A percentile compares a stretch with the other conserved stretches of the same genome.
phyloP scores from a whole-genome alignment of 2,888 invertebrate genomes.

The Fragum sueziense region DNA sequence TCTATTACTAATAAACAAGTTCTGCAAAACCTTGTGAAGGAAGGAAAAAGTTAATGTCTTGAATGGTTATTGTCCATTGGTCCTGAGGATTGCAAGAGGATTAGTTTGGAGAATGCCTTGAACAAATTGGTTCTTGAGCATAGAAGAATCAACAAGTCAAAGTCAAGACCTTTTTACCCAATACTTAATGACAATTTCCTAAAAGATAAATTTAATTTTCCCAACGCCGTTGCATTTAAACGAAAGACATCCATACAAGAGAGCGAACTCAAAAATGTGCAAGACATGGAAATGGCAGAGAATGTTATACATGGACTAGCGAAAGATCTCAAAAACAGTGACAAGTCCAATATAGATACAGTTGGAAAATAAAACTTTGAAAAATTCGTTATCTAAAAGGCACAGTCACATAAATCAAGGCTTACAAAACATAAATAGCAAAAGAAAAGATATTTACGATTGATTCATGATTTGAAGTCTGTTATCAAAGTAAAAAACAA shows the following conservation, averaged over 20 bases:
- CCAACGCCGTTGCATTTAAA: constrained; percentile 15
- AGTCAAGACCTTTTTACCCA: constrained; percentile 15
- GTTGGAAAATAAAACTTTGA: constrained; percentile 1
- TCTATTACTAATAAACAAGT: constrained; percentile 14
- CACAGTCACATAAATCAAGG: neutral
- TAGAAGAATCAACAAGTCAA: constrained; percentile 23
- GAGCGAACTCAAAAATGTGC: constrained; percentile 7
- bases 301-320: constrained; percentile 35
- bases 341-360: neutral
- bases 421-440: neutral
- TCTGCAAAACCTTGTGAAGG: constrained; percentile 17
- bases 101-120: constrained; percentile 24
- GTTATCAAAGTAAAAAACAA: neutral
- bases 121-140: constrained; percentile 26
- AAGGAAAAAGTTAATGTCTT: constrained; percentile 25
- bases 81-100: neutral
- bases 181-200: constrained; percentile 6
- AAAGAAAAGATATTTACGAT: neutral
- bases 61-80: constrained; percentile 21
- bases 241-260: neutral
- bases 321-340: constrained; percentile 9
- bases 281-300: constrained; percentile 32
- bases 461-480: neutral
- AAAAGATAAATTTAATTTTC: constrained; percentile 25
- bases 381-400: neutral